Base-by-base conservation (phyloP, 2,113 vertebrate species). In the Atrichornis clamosus region DNA sequence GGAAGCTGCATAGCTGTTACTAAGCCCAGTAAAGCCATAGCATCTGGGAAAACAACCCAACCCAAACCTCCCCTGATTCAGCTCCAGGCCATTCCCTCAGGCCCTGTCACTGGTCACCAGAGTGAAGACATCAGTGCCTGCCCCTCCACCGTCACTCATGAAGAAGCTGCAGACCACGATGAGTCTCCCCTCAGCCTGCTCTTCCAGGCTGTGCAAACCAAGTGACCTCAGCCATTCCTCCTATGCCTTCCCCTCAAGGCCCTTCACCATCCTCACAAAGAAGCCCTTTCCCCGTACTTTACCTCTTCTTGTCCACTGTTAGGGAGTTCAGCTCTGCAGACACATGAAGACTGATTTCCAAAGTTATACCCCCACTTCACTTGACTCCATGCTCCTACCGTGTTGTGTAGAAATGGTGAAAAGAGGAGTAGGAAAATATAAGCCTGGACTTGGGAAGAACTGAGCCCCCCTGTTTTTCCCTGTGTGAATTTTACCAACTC, bases 331-430 rank as follows among this genome's bases (percentile, higher is more conserved):
- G 7, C 2, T 52, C 39, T 39, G 37, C 23, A 72, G 22, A 64
- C 21, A 15, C 22, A 39, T 26, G 50, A 67, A 78, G 13, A 37
- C 13, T 39, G 22, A 49, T 74, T 91, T 93, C 13, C 20, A 55
- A 24, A 62, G 58, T 30, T 41, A 42, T 5, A 35, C 5, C 21
- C 21, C 5, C 9, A 10, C 37, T 30, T 52, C 41, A 21, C 17
- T 53, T 41, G 5, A n/a, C 6, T 80, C 46, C 0, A 0, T n/a
- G 15, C 2, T 88, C 8, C 6, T 27, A 0, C 2, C 27, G 9
- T 44, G 4, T 30, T 19, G 12, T 7, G 20, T 11, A 46, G 32
- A 78, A 87, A 69, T 10, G 4, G 3, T 46, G 26, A 76, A 82
- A 67, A 89, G 10, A 83, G 55, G 47, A 55, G 12, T 18, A 76